These are phyloP conservation scores for Chaetorhynchus papuensis DNA, from an alignment of 2,113 vertebrate species.

Conservation along the genomic window DNA sequence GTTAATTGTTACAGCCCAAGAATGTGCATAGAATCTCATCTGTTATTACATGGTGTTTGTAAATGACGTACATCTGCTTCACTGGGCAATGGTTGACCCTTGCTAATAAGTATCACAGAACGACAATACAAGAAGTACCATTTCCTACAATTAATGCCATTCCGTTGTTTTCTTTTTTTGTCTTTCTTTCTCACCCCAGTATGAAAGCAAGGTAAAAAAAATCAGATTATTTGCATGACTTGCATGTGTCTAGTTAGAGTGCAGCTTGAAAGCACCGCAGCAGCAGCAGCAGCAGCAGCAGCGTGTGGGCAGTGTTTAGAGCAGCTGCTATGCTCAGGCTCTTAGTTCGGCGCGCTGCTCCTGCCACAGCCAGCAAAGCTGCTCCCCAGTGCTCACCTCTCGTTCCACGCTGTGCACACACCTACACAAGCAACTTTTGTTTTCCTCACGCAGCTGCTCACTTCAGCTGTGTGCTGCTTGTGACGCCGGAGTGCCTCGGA, in stretches of 20 bases:
- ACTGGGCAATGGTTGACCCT: neutral
- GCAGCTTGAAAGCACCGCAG: slow-evolving; percentile 23
- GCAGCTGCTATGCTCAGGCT: slow-evolving; percentile 3
- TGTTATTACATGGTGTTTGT: neutral
- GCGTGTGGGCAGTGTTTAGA: neutral
- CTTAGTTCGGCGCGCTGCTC: neutral
- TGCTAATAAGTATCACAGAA: neutral
- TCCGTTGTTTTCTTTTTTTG: neutral
- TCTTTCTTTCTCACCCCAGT: slow-evolving; percentile 72
- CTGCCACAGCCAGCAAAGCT: slow-evolving; percentile 7
- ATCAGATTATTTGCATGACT: slow-evolving; percentile 67
- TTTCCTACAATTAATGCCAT: slow-evolving; percentile 34
- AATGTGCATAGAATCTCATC: neutral
- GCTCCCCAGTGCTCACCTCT: slow-evolving; percentile 26
- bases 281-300: slow-evolving; percentile 18
- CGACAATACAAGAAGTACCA: neutral
- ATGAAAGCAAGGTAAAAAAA: slow-evolving; percentile 89
- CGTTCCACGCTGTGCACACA: slow-evolving; percentile 3
- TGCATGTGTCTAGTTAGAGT: slow-evolving; percentile 65
- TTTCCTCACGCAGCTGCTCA: slow-evolving; percentile 15
- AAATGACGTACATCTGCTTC: neutral
- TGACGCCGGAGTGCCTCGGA: neutral
- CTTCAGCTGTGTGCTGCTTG: neutral
- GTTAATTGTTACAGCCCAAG: neutral
- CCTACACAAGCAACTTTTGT: neutral